Percentiles rank a stretch among this genome's conserved stretches.
These are phyloP conservation scores for Tachysurus fulvidraco DNA, from an alignment of 2,113 vertebrate genomes.

Conservation along the genomic window DNA sequence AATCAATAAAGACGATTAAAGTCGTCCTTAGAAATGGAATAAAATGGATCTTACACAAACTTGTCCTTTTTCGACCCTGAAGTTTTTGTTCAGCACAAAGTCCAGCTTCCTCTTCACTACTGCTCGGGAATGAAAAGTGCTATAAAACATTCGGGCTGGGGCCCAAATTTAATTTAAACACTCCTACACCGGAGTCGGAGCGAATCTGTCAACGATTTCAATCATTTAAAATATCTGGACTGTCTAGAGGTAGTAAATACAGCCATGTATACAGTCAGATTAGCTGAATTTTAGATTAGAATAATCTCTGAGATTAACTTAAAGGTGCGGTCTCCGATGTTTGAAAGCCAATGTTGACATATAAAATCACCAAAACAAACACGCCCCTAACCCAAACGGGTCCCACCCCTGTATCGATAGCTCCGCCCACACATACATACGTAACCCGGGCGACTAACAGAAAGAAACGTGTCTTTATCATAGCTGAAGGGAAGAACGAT, in stretches of 20 bases:
- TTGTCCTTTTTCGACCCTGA: neutral
- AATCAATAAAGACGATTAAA: neutral
- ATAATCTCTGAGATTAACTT: too few species aligned
- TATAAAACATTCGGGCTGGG: neutral
- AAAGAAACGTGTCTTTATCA: too few species aligned
- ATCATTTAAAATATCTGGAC: neutral
- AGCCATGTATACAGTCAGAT: neutral
- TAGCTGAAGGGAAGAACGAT: too few species aligned
- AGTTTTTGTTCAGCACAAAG: neutral
- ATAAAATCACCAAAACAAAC: too few species aligned
- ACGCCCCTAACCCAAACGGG: too few species aligned
- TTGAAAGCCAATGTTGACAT: too few species aligned
- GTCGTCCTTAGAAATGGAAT: neutral
- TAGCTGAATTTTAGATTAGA: too few species aligned
- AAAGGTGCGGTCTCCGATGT: too few species aligned
- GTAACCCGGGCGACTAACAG: too few species aligned
- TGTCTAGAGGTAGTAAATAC: neutral
- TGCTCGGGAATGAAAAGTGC: slow-evolving; percentile 12
- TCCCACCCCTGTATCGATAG: too few species aligned
- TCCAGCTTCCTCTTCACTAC: slow-evolving; percentile 17
- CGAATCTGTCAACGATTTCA: neutral
- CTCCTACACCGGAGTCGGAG: neutral
- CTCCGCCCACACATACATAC: too few species aligned
- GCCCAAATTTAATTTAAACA: neutral
- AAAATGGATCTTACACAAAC: neutral